These are phyloP conservation scores for Galeruca laticollis DNA, from an alignment of 2,888 invertebrate genomes.

Conservation along the genomic window DNA sequence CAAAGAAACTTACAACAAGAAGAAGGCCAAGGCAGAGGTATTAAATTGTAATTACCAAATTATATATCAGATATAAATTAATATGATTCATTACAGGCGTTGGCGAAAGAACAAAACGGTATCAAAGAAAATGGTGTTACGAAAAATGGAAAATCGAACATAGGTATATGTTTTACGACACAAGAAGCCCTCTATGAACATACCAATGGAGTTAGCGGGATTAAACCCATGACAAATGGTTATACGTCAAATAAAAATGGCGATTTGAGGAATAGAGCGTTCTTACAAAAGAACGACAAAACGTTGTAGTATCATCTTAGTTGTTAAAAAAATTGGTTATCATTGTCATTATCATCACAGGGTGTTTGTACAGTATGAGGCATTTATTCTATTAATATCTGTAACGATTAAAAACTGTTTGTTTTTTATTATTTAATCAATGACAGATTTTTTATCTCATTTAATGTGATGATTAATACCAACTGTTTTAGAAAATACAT, in stretches of 20 bases:
- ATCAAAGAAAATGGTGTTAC: background rate
- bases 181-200: conserved; percentile 64
- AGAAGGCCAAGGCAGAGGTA: conserved; percentile 48
- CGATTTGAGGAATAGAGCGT: conserved; percentile 68
- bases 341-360: conserved; percentile 40
- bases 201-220: conserved; percentile 51
- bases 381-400: background rate
- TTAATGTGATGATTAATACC: background rate
- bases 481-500: background rate
- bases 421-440: background rate
- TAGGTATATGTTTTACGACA: conserved; percentile 62
- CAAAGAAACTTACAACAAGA: conserved; percentile 78
- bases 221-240: conserved; percentile 67
- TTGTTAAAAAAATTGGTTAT: conserved; percentile 23
- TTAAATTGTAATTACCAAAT: too few species aligned
- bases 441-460: background rate
- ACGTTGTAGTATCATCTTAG: conserved; percentile 31
- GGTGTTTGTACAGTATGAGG: conserved; percentile 2
- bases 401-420: background rate
- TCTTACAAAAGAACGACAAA: conserved; percentile 61
- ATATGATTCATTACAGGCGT: conserved; percentile 13
- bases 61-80: too few species aligned
- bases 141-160: conserved; percentile 50
- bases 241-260: conserved; percentile 66
- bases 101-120: conserved; percentile 21